A percentile compares a stretch with the other conserved stretches of the same genome.
These are phyloP conservation scores for Ypsolopha sequella DNA, from an alignment of 2,888 invertebrate genomes.

Conservation along the genomic window DNA sequence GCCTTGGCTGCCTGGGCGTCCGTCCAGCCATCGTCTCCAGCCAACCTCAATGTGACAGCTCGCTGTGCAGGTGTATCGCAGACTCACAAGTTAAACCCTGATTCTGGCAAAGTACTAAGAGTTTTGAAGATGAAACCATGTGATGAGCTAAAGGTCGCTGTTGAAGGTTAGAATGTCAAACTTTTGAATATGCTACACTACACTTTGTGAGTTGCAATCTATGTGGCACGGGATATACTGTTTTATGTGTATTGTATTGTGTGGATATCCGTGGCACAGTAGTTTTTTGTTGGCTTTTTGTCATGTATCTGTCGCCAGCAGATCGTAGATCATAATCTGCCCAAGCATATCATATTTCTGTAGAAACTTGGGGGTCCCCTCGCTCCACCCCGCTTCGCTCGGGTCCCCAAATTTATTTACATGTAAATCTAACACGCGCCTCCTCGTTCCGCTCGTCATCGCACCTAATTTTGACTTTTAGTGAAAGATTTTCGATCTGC, in stretches of 20 bases:
- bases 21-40: slow-evolving; percentile 18
- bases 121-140: slow-evolving; percentile 25
- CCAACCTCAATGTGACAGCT: slow-evolving; percentile 39
- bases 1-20: slow-evolving; percentile 62
- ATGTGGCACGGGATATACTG: background rate
- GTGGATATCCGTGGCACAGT: background rate
- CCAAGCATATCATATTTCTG: too few species aligned
- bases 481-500: too few species aligned
- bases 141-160: slow-evolving; percentile 24
- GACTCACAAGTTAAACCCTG: slow-evolving; percentile 21
- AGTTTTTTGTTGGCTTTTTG: too few species aligned
- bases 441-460: too few species aligned
- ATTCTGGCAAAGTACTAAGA: slow-evolving; percentile 26
- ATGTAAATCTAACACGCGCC: too few species aligned
- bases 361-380: too few species aligned
- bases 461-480: too few species aligned
- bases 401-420: too few species aligned
- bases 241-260: background rate
- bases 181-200: background rate
- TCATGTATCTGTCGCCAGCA: too few species aligned
- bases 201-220: background rate
- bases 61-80: slow-evolving; percentile 14
- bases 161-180: slow-evolving; percentile 29
- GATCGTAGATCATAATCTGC: too few species aligned
- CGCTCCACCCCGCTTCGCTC: too few species aligned